A percentile compares a stretch with the other conserved stretches of the same genome.
These are phyloP conservation scores for Meteorus colon DNA, from an alignment of 2,888 invertebrate genomes.

Conservation along the genomic window DNA sequence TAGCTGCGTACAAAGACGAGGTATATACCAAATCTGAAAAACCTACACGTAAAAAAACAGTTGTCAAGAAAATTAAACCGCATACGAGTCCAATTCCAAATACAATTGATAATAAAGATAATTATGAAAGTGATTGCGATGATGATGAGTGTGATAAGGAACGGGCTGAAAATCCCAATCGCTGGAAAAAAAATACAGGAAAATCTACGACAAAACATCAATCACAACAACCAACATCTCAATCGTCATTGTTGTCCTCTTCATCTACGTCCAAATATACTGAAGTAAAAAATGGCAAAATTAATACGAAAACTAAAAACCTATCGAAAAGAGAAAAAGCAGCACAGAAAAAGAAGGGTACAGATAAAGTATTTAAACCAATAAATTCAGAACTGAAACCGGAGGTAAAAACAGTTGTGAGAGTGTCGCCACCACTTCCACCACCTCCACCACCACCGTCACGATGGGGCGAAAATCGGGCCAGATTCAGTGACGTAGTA, in stretches of 20 bases:
- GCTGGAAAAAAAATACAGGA: slow-evolving; percentile 68
- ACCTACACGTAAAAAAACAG: slow-evolving; percentile 61
- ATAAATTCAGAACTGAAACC: background rate
- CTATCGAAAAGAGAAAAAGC: slow-evolving; percentile 66
- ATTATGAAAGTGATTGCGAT: slow-evolving; percentile 74
- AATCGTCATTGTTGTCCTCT: slow-evolving; percentile 58
- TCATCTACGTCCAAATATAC: slow-evolving; percentile 54
- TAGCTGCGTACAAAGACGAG: slow-evolving; percentile 65
- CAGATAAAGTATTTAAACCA: slow-evolving; percentile 60
- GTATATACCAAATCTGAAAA: slow-evolving; percentile 61
- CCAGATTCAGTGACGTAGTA: slow-evolving; percentile 78
- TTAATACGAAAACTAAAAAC: slow-evolving; percentile 57
- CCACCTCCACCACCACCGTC: slow-evolving; percentile 68
- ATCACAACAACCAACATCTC: slow-evolving; percentile 60
- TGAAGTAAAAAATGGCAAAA: slow-evolving; percentile 60
- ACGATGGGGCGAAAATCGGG: slow-evolving; percentile 76
- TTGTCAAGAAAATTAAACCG: slow-evolving; percentile 64
- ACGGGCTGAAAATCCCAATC: slow-evolving; percentile 65
- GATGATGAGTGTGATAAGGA: slow-evolving; percentile 70
- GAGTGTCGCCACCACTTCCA: slow-evolving; percentile 48
- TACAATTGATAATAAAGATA: slow-evolving; percentile 72
- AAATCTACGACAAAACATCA: slow-evolving; percentile 63
- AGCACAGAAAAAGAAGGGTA: slow-evolving; percentile 64
- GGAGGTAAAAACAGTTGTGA: slow-evolving; percentile 50
- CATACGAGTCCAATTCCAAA: slow-evolving; percentile 58